phyloP scores from a whole-genome alignment of 2,888 invertebrate genomes.

The Andrena camellia region DNA sequence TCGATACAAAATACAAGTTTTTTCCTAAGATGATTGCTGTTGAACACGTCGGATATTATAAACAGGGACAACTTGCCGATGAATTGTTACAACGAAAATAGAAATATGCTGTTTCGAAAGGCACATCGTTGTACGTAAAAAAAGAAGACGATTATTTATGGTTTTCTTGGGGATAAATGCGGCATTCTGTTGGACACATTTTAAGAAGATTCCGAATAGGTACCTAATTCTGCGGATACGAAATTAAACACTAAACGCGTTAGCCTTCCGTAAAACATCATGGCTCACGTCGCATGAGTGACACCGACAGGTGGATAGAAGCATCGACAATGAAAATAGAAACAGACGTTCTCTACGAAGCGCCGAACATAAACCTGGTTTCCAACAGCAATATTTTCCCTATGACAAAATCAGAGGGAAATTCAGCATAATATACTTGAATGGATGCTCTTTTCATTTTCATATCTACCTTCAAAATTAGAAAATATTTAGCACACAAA shows the following conservation, averaged over 20 bases:
- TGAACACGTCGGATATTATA: constrained; percentile 3
- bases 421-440: background rate
- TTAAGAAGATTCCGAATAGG: background rate
- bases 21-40: too few species aligned
- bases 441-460: background rate
- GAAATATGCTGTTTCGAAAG: constrained; percentile 27
- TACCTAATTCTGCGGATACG: constrained; percentile 16
- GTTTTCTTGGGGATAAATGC: constrained; percentile 15
- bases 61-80: constrained; percentile 10
- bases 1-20: background rate
- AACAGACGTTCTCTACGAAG: constrained; percentile 51
- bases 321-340: constrained; percentile 77
- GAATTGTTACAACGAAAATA: constrained; percentile 28
- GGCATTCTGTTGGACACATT: too few species aligned
- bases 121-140: background rate
- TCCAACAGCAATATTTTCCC: constrained; percentile 23
- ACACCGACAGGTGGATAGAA: constrained; percentile 80
- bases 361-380: constrained; percentile 10
- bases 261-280: constrained; percentile 33
- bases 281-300: constrained; percentile 68
- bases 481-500: background rate
- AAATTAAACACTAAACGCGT: constrained; percentile 34
- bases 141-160: constrained; percentile 16
- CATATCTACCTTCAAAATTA: background rate
- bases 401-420: constrained; percentile 1